Evolutionary conservation across 2,113 vertebrate genomes (phyloP), one percentile per base, ranked within the genome.

Genomic region (Scolopax mira): DNA sequence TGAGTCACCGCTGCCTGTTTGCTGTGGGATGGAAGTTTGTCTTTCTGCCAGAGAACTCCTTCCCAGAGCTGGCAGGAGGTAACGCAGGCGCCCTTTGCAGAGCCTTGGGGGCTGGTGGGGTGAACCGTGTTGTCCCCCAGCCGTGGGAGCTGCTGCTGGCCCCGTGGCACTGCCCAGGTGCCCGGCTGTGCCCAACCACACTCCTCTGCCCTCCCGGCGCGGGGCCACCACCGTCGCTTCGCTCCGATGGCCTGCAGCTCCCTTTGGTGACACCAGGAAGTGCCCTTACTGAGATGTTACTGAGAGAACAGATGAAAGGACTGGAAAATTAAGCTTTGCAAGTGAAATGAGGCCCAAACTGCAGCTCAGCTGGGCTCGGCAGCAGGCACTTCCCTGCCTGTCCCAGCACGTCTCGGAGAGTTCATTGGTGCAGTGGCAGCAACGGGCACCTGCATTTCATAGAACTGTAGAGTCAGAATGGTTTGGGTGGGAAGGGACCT

Each of bases 161-260:
- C 44, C 37, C 3, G 1, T 41, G 2, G 2, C 1, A 3, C 52
- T 35, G 44, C 30, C 55, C 3, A 33, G 17, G 24, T 25, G 51
- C 35, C 51, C 1, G 3, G 21, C 22, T 2, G 1, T 30, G 54
- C 61, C 44, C 6, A 1, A 25, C 54, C 54, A 17, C 5, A 41
- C 51, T 39, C 62, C 0, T 2, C 46, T 0, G 0, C 37, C 57
- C 72, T 42, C 35, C 7, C 8, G 31, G 35, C 1, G 1, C 2
- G 0, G n/a, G 35, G 37, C 13, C 3, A 19, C 72, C 0, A 0
- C 1, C 7, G 2, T 13, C 14, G 4, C 66, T 55, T 13, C 2
- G 3, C 61, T 37, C 17, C 0, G 0, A 0, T 19, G 66, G 48
- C 70, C 67, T 65, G 62, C 5, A 2, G 37, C 33, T 14, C 51